A percentile compares a stretch with the other conserved stretches of the same genome.
These are phyloP conservation scores for Ianthella basta DNA, from an alignment of 37 sponge, comb jelly and placozoan species.

Conservation along the genomic window DNA sequence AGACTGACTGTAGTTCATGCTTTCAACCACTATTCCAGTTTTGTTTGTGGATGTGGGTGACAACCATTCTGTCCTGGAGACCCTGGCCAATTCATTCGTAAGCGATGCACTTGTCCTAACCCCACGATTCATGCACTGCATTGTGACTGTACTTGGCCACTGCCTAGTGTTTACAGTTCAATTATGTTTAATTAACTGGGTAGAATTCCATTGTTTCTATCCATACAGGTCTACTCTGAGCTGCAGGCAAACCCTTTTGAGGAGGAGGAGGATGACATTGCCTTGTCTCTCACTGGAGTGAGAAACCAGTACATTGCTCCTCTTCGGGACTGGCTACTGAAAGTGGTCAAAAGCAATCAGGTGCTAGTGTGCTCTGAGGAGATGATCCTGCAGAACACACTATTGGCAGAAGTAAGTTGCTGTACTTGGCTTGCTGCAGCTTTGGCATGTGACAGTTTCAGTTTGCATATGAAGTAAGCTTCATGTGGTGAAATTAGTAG, in stretches of 20 bases:
- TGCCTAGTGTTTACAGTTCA: no score
- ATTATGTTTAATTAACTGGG: no score
- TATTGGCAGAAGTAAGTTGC: conserved; percentile 24
- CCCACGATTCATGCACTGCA: background rate
- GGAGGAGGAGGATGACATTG: conserved; percentile 27
- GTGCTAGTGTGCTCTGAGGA: conserved; percentile 25
- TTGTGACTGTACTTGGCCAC: no score
- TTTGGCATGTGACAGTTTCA: no score
- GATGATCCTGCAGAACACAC: background rate
- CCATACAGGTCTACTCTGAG: conserved; percentile 22
- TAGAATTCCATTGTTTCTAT: no score
- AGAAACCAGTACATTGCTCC: conserved; percentile 47
- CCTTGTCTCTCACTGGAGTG: conserved; percentile 57
- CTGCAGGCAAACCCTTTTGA: conserved; percentile 30
- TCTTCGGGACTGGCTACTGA: conserved; percentile 53
- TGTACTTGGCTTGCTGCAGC: background rate
- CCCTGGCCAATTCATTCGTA: conserved; percentile 65
- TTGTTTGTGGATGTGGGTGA: conserved; percentile 73
- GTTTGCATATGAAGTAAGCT: no score
- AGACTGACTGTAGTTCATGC: background rate
- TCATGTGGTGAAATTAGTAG: no score
- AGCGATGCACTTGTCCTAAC: conserved; percentile 10
- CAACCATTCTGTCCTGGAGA: conserved; percentile 65
- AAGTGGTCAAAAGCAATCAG: conserved; percentile 17
- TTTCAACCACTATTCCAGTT: conserved; percentile 2